Evolutionary conservation across 92 coral and sea anemone species (phyloP), one percentile per base, ranked within the genome.

Genomic region (Epizoanthus scotinus): DNA sequence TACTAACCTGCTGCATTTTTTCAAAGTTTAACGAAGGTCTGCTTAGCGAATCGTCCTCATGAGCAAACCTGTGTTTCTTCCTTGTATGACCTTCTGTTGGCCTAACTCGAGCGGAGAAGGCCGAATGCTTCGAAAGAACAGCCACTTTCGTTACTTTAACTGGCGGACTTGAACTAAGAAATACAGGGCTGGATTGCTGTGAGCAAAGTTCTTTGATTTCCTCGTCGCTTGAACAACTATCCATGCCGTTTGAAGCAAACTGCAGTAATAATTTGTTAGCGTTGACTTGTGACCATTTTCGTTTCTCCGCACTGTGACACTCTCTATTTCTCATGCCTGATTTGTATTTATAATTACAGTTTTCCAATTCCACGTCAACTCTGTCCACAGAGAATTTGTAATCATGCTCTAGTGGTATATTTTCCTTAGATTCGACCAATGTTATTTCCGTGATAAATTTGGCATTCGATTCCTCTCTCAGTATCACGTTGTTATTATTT

Each of bases 191-290:
- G 18, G 86, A 77, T 50, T 85, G 92, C 31, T 84, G 86, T 26
- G 91, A 79, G 65, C 94, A 96, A 36, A 96, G 88, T 86, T 96
- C 99, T 83, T 96, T 96, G 12, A 96, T 89, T 81, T 96, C 99
- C 29, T 96, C 99, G 79, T 96, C 99, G 80, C 95, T 91, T 2
- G 99, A 96, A n/a, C 98, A 96, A 64, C 99, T 96, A 69, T 96
- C 99, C 36, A 85, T 83, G 24, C 97, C 98, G 67, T 75, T 75
- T 28, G 97, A 93, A 20, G 90, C 89, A 36, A 89, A 82, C 29
- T 88, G 93, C 28, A 91, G 89, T 12, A 87, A 87, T 12, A 91
- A 70, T 65, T 88, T 90, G 61, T 90, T 90, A 36, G 91, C 81
- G 67, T 86, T 95, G 47, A 87, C 86, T 82, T 96, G 96, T 24